A percentile compares a stretch with the other conserved stretches of the same genome.
Evolutionary conservation across 2,888 invertebrate species (phyloP).

Genomic region (Empis livida): DNA sequence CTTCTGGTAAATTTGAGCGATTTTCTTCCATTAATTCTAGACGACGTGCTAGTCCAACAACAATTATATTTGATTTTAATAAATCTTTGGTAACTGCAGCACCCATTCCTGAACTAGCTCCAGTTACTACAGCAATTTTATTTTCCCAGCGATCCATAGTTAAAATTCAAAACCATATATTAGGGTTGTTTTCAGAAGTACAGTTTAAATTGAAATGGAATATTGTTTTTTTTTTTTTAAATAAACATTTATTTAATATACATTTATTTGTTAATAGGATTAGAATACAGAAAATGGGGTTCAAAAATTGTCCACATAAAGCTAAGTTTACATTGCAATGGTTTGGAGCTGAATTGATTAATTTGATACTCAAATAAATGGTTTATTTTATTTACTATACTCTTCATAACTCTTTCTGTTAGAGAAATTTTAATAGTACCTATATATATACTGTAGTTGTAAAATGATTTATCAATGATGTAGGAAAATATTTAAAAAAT

Average conservation of each 20-base stretch:
- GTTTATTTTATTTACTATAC: too few species aligned
- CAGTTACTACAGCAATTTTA: conserved; percentile 48
- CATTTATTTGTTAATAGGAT: background rate
- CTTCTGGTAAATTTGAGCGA: conserved; percentile 16
- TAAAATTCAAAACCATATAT: background rate
- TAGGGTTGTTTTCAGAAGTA: too few species aligned
- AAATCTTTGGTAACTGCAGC: conserved; percentile 36
- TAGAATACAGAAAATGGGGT: background rate
- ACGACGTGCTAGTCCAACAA: conserved; percentile 40
- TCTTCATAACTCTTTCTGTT: too few species aligned
- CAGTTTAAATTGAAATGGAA: too few species aligned
- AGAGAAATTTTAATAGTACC: too few species aligned
- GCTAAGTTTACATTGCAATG: background rate
- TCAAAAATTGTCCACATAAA: background rate
- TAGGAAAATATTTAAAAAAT: too few species aligned
- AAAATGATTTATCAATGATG: too few species aligned
- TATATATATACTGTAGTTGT: too few species aligned
- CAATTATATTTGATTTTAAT: conserved; percentile 39
- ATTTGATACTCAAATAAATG: too few species aligned
- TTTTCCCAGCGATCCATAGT: conserved; percentile 42
- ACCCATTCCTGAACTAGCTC: conserved; percentile 50
- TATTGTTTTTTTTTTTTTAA: background rate
- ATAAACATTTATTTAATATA: background rate
- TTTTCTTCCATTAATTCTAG: conserved; percentile 21
- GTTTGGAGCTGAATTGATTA: too few species aligned